These are phyloP conservation scores for Hydrotaea diabolus DNA, from an alignment of 2,888 invertebrate genomes.

Conservation along the genomic window DNA sequence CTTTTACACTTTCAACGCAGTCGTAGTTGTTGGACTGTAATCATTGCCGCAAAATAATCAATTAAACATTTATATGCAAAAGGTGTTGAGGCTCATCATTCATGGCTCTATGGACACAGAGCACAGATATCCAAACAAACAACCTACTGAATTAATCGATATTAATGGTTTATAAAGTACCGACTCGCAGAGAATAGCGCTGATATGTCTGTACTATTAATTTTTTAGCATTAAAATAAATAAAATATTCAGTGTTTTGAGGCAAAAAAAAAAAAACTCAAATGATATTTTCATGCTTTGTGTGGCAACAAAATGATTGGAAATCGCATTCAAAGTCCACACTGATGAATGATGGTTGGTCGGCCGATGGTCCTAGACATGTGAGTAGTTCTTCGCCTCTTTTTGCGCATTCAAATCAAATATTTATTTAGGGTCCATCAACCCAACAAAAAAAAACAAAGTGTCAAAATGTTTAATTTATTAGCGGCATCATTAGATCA, in stretches of 20 bases:
- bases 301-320: constrained; percentile 1
- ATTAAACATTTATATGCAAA: constrained; percentile 62
- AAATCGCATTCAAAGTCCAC: constrained; percentile 1
- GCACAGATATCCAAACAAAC: background rate
- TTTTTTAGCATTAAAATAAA: constrained; percentile 2
- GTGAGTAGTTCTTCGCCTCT: background rate
- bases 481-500: constrained; percentile 72
- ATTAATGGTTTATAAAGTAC: constrained; percentile 54
- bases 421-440: constrained; percentile 48
- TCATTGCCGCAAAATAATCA: constrained; percentile 14
- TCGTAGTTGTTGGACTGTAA: background rate
- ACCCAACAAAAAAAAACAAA: constrained; percentile 48
- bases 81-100: constrained; percentile 37
- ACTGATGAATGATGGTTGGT: constrained; percentile 1
- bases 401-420: constrained; percentile 46
- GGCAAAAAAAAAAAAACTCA: background rate
- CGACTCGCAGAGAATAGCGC: constrained; percentile 22
- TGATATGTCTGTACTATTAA: background rate
- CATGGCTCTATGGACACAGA: background rate
- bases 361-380: too few relatives aligned
- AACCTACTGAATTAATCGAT: constrained; percentile 47
- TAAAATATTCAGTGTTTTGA: constrained; percentile 16
- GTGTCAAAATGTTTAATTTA: constrained; percentile 77
- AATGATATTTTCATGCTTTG: background rate
- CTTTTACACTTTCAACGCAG: constrained; percentile 12